These are phyloP conservation scores for Anguilla anguilla DNA, from an alignment of 2,797 vertebrate genomes.

Conservation along the genomic window DNA sequence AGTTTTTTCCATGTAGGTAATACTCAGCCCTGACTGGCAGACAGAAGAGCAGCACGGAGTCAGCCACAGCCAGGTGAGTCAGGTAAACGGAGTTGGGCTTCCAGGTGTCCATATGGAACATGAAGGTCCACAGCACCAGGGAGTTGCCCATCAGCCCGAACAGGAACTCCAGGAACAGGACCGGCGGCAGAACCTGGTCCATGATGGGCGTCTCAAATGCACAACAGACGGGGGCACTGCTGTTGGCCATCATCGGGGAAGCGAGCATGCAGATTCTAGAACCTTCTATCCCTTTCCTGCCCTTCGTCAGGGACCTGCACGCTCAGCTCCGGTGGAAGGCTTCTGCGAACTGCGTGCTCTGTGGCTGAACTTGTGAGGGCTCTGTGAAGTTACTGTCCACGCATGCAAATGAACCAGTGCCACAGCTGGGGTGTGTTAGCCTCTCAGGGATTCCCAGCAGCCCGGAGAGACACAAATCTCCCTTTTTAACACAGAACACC, in stretches of 20 bases:
- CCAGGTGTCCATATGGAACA: constrained; percentile 73
- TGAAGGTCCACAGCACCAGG: constrained; percentile 74
- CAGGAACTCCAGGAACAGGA: constrained; percentile 75
- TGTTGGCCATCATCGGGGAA: constrained; percentile 52
- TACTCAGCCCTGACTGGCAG: constrained; percentile 78
- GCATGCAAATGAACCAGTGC: constrained; percentile 47
- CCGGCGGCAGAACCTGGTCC: constrained; percentile 66
- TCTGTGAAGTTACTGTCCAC: not conserved
- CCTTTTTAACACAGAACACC: not conserved
- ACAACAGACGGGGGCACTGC: constrained; percentile 63
- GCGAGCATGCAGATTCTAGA: not conserved
- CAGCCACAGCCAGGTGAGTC: constrained; percentile 74
- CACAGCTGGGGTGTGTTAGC: constrained; percentile 31
- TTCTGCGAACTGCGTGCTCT: not conserved
- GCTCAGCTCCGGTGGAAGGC: not conserved
- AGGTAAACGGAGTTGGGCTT: constrained; percentile 77
- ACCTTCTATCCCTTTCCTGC: not conserved
- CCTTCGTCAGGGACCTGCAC: not conserved
- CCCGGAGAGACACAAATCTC: constrained; percentile 56
- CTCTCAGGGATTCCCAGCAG: constrained; percentile 41
- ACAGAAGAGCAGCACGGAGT: constrained; percentile 76
- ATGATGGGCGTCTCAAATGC: constrained; percentile 67
- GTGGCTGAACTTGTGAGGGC: not conserved
- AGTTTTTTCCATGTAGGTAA: constrained; percentile 71
- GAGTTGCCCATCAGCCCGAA: constrained; percentile 73